Percentiles rank a stretch among this genome's conserved stretches.
phyloP scores from a whole-genome alignment of 2,888 invertebrate genomes.

The Helobdella robusta region DNA sequence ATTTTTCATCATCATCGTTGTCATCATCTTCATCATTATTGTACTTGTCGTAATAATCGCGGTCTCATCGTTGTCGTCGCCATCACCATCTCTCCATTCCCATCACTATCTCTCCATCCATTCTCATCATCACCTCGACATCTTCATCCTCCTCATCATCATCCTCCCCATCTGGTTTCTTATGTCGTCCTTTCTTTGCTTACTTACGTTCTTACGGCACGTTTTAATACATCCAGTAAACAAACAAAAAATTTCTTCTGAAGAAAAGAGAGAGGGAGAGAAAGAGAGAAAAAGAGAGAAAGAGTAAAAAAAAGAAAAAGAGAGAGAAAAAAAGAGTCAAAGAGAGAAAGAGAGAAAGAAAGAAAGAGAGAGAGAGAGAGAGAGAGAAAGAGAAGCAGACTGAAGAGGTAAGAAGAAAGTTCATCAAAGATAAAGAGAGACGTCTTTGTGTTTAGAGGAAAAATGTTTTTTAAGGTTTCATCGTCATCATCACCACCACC shows the following conservation, averaged over 20 bases:
- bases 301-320: not conserved
- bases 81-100: not conserved
- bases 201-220: not conserved
- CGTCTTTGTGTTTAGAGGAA: too few species aligned
- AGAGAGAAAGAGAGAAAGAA: not conserved
- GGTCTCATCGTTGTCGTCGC: not conserved
- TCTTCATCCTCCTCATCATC: not conserved
- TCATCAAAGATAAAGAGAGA: too few species aligned
- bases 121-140: not conserved
- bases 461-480: too few species aligned
- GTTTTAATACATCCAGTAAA: not conserved
- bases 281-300: slow-evolving; percentile 3
- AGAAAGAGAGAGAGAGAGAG: not conserved
- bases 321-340: not conserved
- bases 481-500: too few species aligned
- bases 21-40: slow-evolving; percentile 4
- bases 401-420: too few species aligned
- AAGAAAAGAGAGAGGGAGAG: not conserved
- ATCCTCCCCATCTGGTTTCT: not conserved
- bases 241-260: not conserved
- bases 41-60: not conserved
- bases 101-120: not conserved
- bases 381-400: too few species aligned
- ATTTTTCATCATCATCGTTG: not conserved
- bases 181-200: not conserved